Base-by-base conservation (phyloP, 2,113 vertebrate genomes). In the Galeopterus variegatus region DNA sequence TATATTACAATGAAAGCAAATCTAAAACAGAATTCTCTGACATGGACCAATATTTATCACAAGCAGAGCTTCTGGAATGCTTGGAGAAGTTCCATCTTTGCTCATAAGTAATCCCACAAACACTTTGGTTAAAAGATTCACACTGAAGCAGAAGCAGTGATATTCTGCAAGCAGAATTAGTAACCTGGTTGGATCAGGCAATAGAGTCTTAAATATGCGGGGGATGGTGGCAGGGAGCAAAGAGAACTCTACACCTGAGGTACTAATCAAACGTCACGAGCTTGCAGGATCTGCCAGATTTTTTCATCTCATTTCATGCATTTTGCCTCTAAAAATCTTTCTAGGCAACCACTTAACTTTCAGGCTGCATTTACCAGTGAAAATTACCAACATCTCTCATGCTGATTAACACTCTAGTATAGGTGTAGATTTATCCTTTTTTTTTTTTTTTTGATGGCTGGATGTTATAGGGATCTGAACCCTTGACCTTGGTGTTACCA, bases 1-100 rank as follows among this genome's bases (percentile, higher is more conserved):
- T 45, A 18, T 77, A 21, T 62, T 64, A 58, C 31, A 60, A 69
- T 76, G 26, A 76, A 97, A 91, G 54, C 33, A 85, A 67, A 69
- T 76, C 67, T 93, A 33, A 84, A 96, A 75, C 15, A 69, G 10
- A 95, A 3, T 88, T 94, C 33, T 69, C 15, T 60, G 45, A n/a
- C 1, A 0, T 48, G 36, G 69, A 41, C 52, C 54, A 54, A 36
- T 15, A 31, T 7, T n/a, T 79, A 58, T 54, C 56, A 64, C 72
- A 58, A 64, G 18, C 52, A 94, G 17, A 15, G 52, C 52, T 83
- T 80, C 56, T 70, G 18, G 41, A 70, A 70, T 54, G n/a, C n/a
- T 65, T 69, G 31, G n/a, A 3, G 1, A 87, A 76, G 69, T 70
- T 67, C 56, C 19, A 28, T 52, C 83, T 52, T 4, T 85, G 23